Base-by-base conservation (phyloP, 1,140 invertebrate genomes). In the Homarus americanus region DNA sequence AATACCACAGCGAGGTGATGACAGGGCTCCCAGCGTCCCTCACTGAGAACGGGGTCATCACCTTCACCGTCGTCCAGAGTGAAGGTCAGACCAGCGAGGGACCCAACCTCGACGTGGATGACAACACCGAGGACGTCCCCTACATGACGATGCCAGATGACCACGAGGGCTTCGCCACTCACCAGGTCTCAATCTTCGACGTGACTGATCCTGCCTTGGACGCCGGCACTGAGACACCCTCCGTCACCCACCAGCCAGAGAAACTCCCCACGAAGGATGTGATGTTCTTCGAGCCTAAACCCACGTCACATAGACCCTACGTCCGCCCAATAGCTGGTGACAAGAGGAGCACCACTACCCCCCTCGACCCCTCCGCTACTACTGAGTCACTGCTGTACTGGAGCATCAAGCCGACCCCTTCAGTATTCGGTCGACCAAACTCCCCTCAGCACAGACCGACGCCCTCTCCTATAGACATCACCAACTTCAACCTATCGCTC, bases 141-240 rank as follows among this genome's bases (percentile, higher is more conserved):
- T 0, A 76, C 24, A 90, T 90, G 87, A 90, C 87, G 5, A 17
- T 90, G 0, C 80, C 87, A 0, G 87, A 90, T n/a, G 80, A 66
- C n/a, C 79, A 28, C 9, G 87, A 90, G 10, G 87, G 80, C 0
- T 58, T 90, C 20, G 41, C 72, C 49, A 90, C 87, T 3, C 49
- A 76, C 2, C 32, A 76, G 34, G 28, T 76, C 15, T 12, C 32
- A 24, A 75, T 34, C 7, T 78, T 53, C 17, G 87, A 90, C 36
- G 80, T 90, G 9, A 90, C 87, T 5, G 87, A 90, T n/a, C 24
- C 41, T 1, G 24, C 24, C 10, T 24, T 75, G 32, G 63, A 69
- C 36, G 58, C 53, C 36, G 38, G 40, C 1, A 41, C 36, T 1
- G 72, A 76, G 34, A 15, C 12, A 24, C 4, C 34, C 36, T 9